Evolutionary conservation across 2,888 invertebrate species (phyloP), one percentile per base, ranked within the genome.

Genomic region (Orchesellides sinensis): DNA sequence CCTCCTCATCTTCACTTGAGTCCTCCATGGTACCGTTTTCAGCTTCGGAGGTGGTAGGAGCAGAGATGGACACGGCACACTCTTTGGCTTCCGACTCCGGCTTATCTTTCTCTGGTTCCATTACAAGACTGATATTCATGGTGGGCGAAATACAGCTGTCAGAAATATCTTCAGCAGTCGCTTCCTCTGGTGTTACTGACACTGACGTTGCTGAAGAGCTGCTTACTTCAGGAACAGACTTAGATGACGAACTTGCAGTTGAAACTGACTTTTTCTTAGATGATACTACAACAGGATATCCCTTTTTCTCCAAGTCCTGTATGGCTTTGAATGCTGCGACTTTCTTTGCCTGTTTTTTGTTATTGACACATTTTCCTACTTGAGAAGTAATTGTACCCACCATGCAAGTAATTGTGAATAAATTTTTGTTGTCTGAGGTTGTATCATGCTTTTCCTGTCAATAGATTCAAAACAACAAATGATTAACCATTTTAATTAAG

Each of bases 271-370:
- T 2, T 2, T 40, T 40, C 40, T 2, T 2, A 2, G 40, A n/a
- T 5, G 40, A 40, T 1, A 5, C n/a, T n/a, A 2, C 1, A 5
- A 5, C 14, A 14, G 14, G 17, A 21, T 35, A 70, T 0, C 70
- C 79, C 23, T 72, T 32, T 2, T 27, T 14, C 32, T 52, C 14
- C 21, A 79, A 12, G 1, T 70, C 72, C 1, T n/a, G 19, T 0
- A 79, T 27, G 2, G 65, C 70, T 17, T 45, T n/a, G 8, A 19
- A 65, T 0, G 70, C 72, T n/a, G 72, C 70, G 0, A 63, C 6
- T n/a, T 25, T 47, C 47, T 72, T 79, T 0, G 79, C 79, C 14
- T 79, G 61, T 35, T 69, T 19, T 19, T 69, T 78, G 23, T 23
- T 59, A 0, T 1, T 8, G 6, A 61, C n/a, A 2, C 45, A 19